Evolutionary conservation across 2,888 invertebrate genomes (phyloP).

Genomic region (Aporophyla nigra): DNA sequence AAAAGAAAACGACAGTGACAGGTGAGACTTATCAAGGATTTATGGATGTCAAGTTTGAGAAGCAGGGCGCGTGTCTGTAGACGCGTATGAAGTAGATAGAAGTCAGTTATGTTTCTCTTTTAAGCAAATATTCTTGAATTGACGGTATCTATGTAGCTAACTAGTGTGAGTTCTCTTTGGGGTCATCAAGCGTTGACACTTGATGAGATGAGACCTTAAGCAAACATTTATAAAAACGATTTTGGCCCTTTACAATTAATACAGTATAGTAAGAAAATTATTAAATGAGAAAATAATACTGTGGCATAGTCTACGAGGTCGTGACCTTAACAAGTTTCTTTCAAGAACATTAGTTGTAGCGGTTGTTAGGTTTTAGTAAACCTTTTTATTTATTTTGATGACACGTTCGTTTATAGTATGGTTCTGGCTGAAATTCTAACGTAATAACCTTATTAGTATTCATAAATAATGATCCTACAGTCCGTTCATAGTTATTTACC

Average conservation of each 20-base stretch:
- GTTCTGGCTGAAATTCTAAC: neutral
- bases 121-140: conserved; percentile 33
- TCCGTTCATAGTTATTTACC: no score
- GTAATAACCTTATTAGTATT: neutral
- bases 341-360: conserved; percentile 14
- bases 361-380: conserved; percentile 5
- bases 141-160: neutral
- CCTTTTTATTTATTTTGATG: neutral
- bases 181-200: conserved; percentile 5
- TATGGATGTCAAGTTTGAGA: conserved; percentile 60
- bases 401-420: neutral
- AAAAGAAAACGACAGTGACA: conserved; percentile 62
- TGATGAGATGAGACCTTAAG: conserved; percentile 19
- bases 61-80: conserved; percentile 30
- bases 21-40: conserved; percentile 64
- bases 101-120: conserved; percentile 38
- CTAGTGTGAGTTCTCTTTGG: neutral
- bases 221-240: neutral
- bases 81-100: conserved; percentile 15
- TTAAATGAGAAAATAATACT: conserved; percentile 10
- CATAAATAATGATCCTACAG: neutral
- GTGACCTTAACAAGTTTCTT: conserved; percentile 19
- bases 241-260: neutral
- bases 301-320: neutral
- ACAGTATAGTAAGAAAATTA: neutral